Evolutionary conservation across 2,113 vertebrate genomes (phyloP).

Genomic region (Sisor rabdophorus): DNA sequence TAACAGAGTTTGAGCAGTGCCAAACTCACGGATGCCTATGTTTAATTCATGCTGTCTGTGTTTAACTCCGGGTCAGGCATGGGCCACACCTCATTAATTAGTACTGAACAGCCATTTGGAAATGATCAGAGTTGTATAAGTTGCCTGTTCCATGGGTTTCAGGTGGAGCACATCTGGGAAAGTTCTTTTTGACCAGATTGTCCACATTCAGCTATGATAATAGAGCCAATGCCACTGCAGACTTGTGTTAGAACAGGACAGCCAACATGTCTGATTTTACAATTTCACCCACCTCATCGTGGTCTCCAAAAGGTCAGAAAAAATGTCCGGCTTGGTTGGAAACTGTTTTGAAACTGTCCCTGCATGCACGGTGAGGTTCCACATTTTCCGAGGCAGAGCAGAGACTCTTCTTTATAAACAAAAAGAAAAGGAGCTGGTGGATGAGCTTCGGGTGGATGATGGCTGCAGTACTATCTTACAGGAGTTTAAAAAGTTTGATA

Average conservation of each 20-base stretch:
- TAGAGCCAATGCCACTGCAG: not conserved
- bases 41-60: slow-evolving; percentile 74
- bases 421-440: too few species aligned
- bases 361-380: too few species aligned
- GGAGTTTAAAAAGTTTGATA: too few species aligned
- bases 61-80: slow-evolving; percentile 65
- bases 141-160: slow-evolving; percentile 60
- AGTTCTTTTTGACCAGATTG: not conserved
- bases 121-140: slow-evolving; percentile 65
- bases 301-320: not conserved
- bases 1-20: slow-evolving; percentile 49
- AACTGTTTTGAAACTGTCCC: not conserved
- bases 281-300: not conserved
- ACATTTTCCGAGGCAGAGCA: too few species aligned
- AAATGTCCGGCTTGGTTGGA: not conserved
- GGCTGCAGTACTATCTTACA: too few species aligned
- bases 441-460: too few species aligned
- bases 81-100: slow-evolving; percentile 76
- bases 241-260: not conserved
- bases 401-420: too few species aligned
- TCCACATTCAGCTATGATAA: not conserved
- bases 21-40: slow-evolving; percentile 63
- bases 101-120: slow-evolving; percentile 68
- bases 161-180: not conserved
- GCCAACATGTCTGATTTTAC: not conserved